A percentile compares a stretch with the other conserved stretches of the same genome.
These are phyloP conservation scores for Xanthorhoe spadicearia DNA, from an alignment of 2,888 invertebrate species.

Conservation along the genomic window DNA sequence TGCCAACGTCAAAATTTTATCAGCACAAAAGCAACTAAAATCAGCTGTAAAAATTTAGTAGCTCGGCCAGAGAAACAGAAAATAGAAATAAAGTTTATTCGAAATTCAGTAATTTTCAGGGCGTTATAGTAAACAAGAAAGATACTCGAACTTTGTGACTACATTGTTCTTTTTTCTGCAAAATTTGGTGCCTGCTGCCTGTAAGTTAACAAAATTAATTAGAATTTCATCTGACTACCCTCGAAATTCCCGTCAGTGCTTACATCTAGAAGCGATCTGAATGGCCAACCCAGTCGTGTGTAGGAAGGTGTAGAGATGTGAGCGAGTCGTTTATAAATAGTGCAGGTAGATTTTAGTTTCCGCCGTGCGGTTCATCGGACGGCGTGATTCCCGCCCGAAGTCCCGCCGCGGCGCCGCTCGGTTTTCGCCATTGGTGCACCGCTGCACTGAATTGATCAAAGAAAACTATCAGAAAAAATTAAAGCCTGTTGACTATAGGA, in stretches of 20 bases:
- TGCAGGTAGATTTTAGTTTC: slow-evolving; percentile 36
- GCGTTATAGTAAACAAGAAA: neutral
- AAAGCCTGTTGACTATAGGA: slow-evolving; percentile 6
- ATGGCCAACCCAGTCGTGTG: slow-evolving; percentile 20
- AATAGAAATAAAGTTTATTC: slow-evolving; percentile 21
- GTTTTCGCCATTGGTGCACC: slow-evolving; percentile 7
- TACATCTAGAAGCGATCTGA: slow-evolving; percentile 1
- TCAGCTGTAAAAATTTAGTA: neutral
- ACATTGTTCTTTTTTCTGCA: too few species aligned
- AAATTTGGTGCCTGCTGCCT: neutral
- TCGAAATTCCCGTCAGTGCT: slow-evolving; percentile 3
- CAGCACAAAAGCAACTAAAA: too few species aligned
- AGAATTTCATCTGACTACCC: neutral
- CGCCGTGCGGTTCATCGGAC: slow-evolving; percentile 26
- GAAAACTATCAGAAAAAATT: neutral
- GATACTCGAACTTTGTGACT: neutral
- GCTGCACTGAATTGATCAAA: slow-evolving; percentile 6
- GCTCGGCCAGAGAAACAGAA: slow-evolving; percentile 43
- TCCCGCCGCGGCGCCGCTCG: slow-evolving; percentile 4
- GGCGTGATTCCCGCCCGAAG: slow-evolving; percentile 14
- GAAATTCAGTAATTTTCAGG: neutral
- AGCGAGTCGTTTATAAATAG: slow-evolving; percentile 41
- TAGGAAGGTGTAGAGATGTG: slow-evolving; percentile 33
- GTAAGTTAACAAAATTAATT: slow-evolving; percentile 1
- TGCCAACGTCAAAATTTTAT: neutral